Evolutionary conservation across 2,113 vertebrate genomes (phyloP), one percentile per base, ranked within the genome.

Genomic region (Crotophaga sulcirostris): DNA sequence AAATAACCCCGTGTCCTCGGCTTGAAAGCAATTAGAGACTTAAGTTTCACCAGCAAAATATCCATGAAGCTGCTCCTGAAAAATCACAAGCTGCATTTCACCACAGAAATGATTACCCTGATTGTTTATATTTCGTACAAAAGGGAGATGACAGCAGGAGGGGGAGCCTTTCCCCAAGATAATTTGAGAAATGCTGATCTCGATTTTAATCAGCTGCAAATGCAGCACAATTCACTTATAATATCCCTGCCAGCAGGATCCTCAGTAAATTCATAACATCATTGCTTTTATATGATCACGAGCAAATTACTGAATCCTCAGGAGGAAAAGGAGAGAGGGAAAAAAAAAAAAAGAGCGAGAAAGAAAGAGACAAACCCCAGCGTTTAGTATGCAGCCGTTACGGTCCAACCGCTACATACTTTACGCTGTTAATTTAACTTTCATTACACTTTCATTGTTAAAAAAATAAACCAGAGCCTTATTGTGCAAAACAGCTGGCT

Each of bases 141-240:
- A 96, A 89, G 89, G 94, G 95, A 95, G 77, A 54, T 96, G 97
- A 96, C 78, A 95, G 94, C 73, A 58, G 87, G 87, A 74, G 66
- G 47, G 54, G 76, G 92, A 49, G 90, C 96, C 94, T 95, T 94
- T 75, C 81, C 94, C 95, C 90, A 68, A 82, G 93, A 95, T 96
- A 96, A 96, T 97, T 95, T 96, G 96, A 97, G 97, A 97, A 97
- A 91, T 67, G 96, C 96, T 96, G 95, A 96, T 95, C 92, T 97
- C 75, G 79, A 95, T 94, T 94, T 96, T 96, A 96, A 95, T 96
- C 93, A 91, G 88, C 84, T 96, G 96, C 96, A 97, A 96, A 94
- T 93, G 96, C 92, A 97, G 97, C 95, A 96, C 97, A 97, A 96
- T 95, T 96, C 97, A 94, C 94, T 97, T 88, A 81, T 64, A 90